These are phyloP conservation scores for Todiramphus chloris DNA, from an alignment of 2,113 vertebrate genomes.

Conservation along the genomic window DNA sequence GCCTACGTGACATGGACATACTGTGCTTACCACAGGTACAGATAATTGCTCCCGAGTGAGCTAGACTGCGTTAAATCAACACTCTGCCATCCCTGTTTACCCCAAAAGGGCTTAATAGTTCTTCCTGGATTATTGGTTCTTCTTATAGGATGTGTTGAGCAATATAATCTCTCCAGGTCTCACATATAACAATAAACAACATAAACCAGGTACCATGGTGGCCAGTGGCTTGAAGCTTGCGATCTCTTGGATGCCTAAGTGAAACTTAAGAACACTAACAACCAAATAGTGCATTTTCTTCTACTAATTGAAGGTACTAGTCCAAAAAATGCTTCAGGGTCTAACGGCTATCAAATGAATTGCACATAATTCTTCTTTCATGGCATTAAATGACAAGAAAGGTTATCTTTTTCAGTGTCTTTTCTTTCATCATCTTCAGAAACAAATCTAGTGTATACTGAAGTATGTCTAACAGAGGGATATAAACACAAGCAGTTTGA, in stretches of 20 bases:
- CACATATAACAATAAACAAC: not conserved
- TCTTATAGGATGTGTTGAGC: not conserved
- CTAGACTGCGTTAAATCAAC: not conserved
- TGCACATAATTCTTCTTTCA: not conserved
- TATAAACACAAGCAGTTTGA: slow-evolving; percentile 18
- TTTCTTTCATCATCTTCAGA: not conserved
- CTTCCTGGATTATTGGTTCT: not conserved
- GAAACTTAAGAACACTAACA: not conserved
- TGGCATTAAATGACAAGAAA: not conserved
- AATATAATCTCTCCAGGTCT: not conserved
- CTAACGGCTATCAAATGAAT: not conserved
- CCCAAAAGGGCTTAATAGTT: not conserved
- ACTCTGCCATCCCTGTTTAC: not conserved
- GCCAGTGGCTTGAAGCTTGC: not conserved
- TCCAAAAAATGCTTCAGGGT: not conserved
- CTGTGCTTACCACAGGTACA: not conserved
- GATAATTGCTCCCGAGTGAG: not conserved
- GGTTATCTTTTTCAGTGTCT: not conserved
- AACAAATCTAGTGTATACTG: not conserved
- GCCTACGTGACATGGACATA: accelerated
- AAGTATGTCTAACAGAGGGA: slow-evolving; percentile 1
- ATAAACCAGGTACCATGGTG: not conserved
- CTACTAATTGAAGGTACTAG: not conserved
- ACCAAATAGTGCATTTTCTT: not conserved
- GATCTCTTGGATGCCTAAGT: not conserved